These are phyloP conservation scores for Sebastes schlegelii DNA, from an alignment of 2,113 vertebrate species.

Conservation along the genomic window DNA sequence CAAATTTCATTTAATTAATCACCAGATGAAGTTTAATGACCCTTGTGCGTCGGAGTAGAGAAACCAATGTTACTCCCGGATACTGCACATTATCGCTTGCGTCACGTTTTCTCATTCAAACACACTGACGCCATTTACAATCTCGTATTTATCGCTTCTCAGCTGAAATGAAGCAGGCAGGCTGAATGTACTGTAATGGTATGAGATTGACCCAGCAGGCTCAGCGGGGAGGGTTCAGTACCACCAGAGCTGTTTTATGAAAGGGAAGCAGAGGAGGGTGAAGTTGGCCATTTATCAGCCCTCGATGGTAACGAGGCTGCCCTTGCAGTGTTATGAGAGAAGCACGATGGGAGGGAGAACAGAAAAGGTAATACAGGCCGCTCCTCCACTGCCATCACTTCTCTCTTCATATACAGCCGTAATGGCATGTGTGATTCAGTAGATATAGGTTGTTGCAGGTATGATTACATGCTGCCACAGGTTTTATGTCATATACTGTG, in stretches of 20 bases:
- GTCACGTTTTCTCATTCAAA: slow-evolving; percentile 29
- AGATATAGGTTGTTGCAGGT: not conserved
- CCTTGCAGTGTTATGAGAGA: slow-evolving; percentile 51
- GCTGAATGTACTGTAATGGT: slow-evolving; percentile 18
- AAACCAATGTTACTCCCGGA: slow-evolving; percentile 6
- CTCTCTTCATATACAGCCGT: slow-evolving; percentile 20
- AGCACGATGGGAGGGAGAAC: slow-evolving; percentile 48
- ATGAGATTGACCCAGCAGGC: slow-evolving; percentile 50
- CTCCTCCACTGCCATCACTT: slow-evolving; percentile 21
- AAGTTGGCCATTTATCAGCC: slow-evolving; percentile 55
- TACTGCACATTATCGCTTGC: not conserved
- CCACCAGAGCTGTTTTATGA: slow-evolving; percentile 25
- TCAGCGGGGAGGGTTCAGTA: slow-evolving; percentile 36
- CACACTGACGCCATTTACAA: slow-evolving; percentile 28
- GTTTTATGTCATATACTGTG: not conserved
- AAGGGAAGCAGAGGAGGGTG: slow-evolving; percentile 41
- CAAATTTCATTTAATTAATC: slow-evolving; percentile 47
- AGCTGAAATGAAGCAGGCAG: slow-evolving; percentile 42
- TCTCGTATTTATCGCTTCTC: slow-evolving; percentile 8
- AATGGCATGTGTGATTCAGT: slow-evolving; percentile 18
- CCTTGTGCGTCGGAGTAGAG: slow-evolving; percentile 32
- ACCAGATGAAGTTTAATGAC: slow-evolving; percentile 45
- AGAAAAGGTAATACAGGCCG: slow-evolving; percentile 14
- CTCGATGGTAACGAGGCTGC: slow-evolving; percentile 43
- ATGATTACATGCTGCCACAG: not conserved